Conservation (phyloP, 1,140 invertebrate species). For the Choristoneura fumiferana region DNA sequence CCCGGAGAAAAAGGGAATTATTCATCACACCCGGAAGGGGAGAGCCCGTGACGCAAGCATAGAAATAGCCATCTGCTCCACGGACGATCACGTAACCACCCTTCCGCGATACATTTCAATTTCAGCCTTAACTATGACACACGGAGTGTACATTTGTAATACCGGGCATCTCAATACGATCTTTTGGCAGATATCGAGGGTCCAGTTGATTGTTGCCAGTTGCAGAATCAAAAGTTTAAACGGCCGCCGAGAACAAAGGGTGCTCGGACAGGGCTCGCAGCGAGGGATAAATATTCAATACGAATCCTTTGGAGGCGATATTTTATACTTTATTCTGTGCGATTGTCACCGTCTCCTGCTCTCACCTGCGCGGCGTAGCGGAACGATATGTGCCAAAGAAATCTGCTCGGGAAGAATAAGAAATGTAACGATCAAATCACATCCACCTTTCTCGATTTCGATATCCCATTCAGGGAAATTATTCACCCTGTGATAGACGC, state of each 20-base stretch:
- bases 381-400: conserved; percentile 38
- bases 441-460: neutral
- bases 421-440: conserved; percentile 8
- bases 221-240: conserved; percentile 79
- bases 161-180: conserved; percentile 19
- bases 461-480: neutral
- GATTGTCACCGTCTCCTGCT: conserved; percentile 46
- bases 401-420: conserved; percentile 30
- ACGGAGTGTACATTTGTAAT: conserved; percentile 36
- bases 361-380: conserved; percentile 66
- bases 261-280: conserved; percentile 60
- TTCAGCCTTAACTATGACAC: conserved; percentile 7
- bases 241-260: conserved; percentile 74
- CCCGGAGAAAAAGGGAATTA: conserved; percentile 74
- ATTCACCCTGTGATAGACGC: neutral
- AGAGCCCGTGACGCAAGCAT: conserved; percentile 75
- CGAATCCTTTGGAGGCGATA: conserved; percentile 75
- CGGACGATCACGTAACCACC: conserved; percentile 39
- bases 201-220: conserved; percentile 73
- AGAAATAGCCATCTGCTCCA: conserved; percentile 62
- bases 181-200: conserved; percentile 61
- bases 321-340: conserved; percentile 68
- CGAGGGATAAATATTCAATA: conserved; percentile 74
- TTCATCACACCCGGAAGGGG: conserved; percentile 78
- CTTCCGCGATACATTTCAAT: conserved; percentile 8